Base-by-base conservation (phyloP, 1,140 invertebrate species). In the Triops cancriformis region DNA sequence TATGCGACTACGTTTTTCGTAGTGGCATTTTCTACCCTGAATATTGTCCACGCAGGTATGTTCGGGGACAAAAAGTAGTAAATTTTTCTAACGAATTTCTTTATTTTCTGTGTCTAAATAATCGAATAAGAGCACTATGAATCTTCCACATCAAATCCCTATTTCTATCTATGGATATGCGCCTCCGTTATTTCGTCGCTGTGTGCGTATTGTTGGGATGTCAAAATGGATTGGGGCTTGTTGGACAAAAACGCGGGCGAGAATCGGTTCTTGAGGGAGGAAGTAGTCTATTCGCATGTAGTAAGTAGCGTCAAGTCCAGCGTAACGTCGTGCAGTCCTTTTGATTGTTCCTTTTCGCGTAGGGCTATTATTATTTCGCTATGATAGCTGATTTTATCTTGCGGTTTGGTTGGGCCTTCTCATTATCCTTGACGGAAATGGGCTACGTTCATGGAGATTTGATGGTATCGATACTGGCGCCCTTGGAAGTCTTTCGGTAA, bases 151-250 rank as follows among this genome's bases (percentile, higher is more conserved):
- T 88, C 91, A 79, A 94, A 93, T 86, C 92, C 92, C 12, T 95
- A 90, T 83, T 89, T 96, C 72, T 94, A 93, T 86, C 82, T 92
- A 73, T 94, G 92, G 92, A 88, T 95, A 42, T 85, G 89, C 1
- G 87, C 91, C 9, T 90, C 91, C 31, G 84, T 96, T 10, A 84
- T 94, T 0, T 94, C 90, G 75, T 94, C 94, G 0, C 88, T 90
- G 73, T 97, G 96, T 83, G 91, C 93, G 0, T 94, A 94, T 81
- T 91, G 91, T 0, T 98, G 97, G 97, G 97, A 99, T 84, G 91
- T 98, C 6, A 96, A 95, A 85, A 96, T 98, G 94, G 97, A 99
- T 89, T 99, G 97, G 97, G 97, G 97, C 12, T 86, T 99, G n/a
- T 91, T 98, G 79, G 95, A 97, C 83, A 91, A 89, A 78, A 91